These are phyloP conservation scores for Operophtera brumata DNA, from an alignment of 2,888 invertebrate genomes.

Conservation along the genomic window DNA sequence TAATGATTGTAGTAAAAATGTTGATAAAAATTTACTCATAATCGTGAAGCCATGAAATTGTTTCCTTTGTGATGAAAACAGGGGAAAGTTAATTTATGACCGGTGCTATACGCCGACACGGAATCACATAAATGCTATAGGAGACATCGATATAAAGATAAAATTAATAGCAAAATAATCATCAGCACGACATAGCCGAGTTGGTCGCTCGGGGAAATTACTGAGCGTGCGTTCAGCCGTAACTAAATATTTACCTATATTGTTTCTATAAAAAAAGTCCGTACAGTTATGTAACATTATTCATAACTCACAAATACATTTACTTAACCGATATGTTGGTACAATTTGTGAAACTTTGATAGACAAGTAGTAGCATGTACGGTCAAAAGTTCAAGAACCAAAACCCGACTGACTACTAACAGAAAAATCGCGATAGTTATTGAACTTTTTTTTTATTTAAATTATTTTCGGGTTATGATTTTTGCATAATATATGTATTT, in stretches of 20 bases:
- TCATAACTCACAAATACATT: not conserved
- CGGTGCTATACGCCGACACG: not conserved
- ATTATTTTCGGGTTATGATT: too few relatives aligned
- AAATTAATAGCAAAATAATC: constrained; percentile 5
- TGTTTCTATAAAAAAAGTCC: constrained; percentile 1
- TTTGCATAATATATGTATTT: too few relatives aligned
- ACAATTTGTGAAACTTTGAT: too few relatives aligned
- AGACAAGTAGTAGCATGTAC: too few relatives aligned
- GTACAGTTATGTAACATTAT: not conserved
- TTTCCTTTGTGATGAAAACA: constrained; percentile 20
- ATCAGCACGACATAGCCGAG: constrained; percentile 4
- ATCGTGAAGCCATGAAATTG: constrained; percentile 19
- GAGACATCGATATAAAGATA: constrained; percentile 1
- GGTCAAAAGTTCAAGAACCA: too few relatives aligned
- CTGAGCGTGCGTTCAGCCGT: not conserved
- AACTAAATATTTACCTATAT: not conserved
- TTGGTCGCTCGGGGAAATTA: not conserved
- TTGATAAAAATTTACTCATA: constrained; percentile 12
- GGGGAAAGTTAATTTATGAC: constrained; percentile 23
- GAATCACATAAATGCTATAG: not conserved
- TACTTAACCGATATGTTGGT: not conserved
- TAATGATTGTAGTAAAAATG: constrained; percentile 8
- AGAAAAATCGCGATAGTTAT: too few relatives aligned
- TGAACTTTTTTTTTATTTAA: too few relatives aligned
- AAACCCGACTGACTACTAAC: too few relatives aligned